Evolutionary conservation across 2,888 invertebrate species (phyloP), one percentile per base, ranked within the genome.

Genomic region (Melinaea marsaeus): DNA sequence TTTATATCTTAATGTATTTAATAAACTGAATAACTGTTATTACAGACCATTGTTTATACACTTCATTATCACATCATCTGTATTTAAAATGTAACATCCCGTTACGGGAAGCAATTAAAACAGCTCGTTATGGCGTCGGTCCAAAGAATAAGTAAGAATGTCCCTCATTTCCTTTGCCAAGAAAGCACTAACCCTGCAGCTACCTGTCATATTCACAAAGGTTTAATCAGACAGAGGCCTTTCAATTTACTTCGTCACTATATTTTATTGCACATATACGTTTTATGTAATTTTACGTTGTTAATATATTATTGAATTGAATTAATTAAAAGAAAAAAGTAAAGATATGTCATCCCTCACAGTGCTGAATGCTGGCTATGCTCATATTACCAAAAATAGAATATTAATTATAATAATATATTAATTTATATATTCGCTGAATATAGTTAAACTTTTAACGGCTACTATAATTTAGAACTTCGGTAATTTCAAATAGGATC

Each of bases 111-210:
- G 68, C 68, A 70, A 70, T 71, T 69, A 70, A 66, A 70, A 69
- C 67, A 68, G 66, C 70, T 71, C 70, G 67, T 71, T 71, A 71
- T 70, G 64, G 66, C 64, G 67, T 64, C 68, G 69, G 68, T 71
- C 69, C 68, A 60, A 69, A 70, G 71, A 68, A 70, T 70, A 69
- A 70, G 60, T 68, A 67, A 65, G 69, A 69, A 68, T 65, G 65
- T 58, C 62, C 65, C 65, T 68, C 65, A 66, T 70, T 71, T 70
- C 61, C 66, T 59, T 61, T 35, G 63, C 63, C 67, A 63, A 67
- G 65, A 65, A 61, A 58, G 54, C 58, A 46, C 60, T 63, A 57
- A 56, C 62, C 35, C 58, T 65, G 56, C 60, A 67, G 54, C 58
- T 55, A 64, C 57, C 60, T 65, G 45, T 60, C 57, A 60, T 64